These are phyloP conservation scores for Phengaris alcon DNA, from an alignment of 2,888 invertebrate genomes.

Conservation along the genomic window DNA sequence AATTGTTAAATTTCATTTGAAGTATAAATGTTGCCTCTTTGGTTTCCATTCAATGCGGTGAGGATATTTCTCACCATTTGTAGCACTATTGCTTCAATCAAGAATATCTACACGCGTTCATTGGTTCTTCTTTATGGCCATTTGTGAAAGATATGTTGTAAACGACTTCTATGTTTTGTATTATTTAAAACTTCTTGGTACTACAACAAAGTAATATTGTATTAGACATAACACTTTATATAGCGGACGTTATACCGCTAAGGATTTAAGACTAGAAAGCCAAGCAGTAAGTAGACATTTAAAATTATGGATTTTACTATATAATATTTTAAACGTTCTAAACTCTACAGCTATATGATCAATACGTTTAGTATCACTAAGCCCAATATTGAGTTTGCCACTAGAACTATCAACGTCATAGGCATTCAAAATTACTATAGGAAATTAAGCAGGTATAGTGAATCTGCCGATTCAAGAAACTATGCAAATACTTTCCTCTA, in stretches of 20 bases:
- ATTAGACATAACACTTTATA: not conserved
- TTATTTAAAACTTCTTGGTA: slow-evolving; percentile 21
- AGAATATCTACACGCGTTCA: slow-evolving; percentile 52
- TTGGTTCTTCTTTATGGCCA: slow-evolving; percentile 39
- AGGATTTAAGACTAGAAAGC: not conserved
- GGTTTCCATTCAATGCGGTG: no score
- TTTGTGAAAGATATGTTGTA: slow-evolving; percentile 33
- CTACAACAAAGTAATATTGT: not conserved
- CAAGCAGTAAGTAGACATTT: no score
- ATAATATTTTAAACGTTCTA: no score
- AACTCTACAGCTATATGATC: no score
- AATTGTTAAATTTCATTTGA: no score
- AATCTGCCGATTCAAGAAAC: not conserved
- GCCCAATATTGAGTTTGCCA: no score
- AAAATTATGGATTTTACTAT: no score
- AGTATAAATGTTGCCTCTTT: no score
- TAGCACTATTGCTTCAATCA: slow-evolving; percentile 54
- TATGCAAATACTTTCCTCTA: slow-evolving; percentile 11
- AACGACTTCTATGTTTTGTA: slow-evolving; percentile 25
- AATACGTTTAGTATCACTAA: no score
- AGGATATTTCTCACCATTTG: not conserved
- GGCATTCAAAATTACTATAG: no score
- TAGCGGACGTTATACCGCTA: not conserved
- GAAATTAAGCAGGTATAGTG: not conserved
- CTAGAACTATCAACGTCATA: no score